Conservation (phyloP, 2,888 invertebrate species). For the Troilus luridus region DNA sequence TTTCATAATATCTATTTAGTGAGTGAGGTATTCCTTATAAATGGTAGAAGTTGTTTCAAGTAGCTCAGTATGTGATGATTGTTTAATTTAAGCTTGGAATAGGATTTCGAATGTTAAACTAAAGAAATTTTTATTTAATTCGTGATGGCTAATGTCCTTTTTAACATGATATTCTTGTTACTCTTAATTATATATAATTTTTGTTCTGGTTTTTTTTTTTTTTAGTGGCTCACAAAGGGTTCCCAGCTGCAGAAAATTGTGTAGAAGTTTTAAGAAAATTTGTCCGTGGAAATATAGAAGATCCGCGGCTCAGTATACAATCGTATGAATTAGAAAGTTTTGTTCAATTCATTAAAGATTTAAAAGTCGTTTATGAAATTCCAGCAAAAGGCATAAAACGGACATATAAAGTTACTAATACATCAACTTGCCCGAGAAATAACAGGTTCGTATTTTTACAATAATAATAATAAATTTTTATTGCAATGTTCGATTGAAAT, state of each 20-base stretch:
- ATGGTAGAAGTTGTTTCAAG: too few species aligned
- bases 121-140: neutral
- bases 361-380: slow-evolving; percentile 71
- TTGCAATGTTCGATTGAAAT: too few species aligned
- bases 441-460: slow-evolving; percentile 67
- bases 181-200: neutral
- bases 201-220: neutral
- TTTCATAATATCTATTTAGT: too few species aligned
- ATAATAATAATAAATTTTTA: too few species aligned
- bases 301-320: neutral
- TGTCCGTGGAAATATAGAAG: neutral
- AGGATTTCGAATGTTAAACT: too few species aligned
- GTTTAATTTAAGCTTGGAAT: too few species aligned
- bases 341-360: slow-evolving; percentile 69
- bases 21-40: too few species aligned
- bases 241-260: slow-evolving; percentile 72
- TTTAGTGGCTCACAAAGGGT: slow-evolving; percentile 84
- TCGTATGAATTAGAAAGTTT: neutral
- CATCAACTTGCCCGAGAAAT: slow-evolving; percentile 66
- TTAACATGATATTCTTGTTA: neutral
- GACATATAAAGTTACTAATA: slow-evolving; percentile 71
- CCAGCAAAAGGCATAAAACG: slow-evolving; percentile 70
- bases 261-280: neutral
- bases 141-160: too few species aligned
- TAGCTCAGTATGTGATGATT: too few species aligned